Evolutionary conservation across 2,113 vertebrate species (phyloP), one percentile per base, ranked within the genome.

Genomic region (Odontophorus gujanensis): DNA sequence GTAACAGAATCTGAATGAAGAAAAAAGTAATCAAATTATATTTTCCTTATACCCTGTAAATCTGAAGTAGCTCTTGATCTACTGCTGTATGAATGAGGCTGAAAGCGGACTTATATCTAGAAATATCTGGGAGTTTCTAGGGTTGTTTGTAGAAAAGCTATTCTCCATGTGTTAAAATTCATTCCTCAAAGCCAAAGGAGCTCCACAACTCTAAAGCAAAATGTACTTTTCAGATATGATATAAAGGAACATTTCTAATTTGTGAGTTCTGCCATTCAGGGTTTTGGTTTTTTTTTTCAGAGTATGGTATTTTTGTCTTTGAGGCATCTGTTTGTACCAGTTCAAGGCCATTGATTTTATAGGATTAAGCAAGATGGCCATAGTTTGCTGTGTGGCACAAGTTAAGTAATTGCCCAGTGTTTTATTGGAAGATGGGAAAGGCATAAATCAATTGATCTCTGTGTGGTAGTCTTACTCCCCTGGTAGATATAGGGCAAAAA

Each of bases 311-410:
- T 92, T 95, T 93, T 73, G 45, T 83, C 92, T 96, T 96, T 95
- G 50, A 89, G 90, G 90, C 83, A 96, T 94, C 92, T 95, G 72
- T 93, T 92, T 97, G 40, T 87, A 92, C 94, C 93, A 96, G 73
- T 95, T 95, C 82, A 90, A 53, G 77, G 75, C 89, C 93, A 95
- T 88, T 96, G 95, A 97, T 88, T 97, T 97, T 96, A 96, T 95
- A 86, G 85, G 73, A 88, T 93, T 96, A 88, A 50, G 77, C 93
- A 90, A 87, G 82, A 87, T 38, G 36, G 93, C 72, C 72, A 25
- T 81, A 89, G 76, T 57, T 69, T 88, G 77, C 91, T 96, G 87
- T 71, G 95, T 94, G 48, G 45, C 48, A 96, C 96, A 81, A 76
- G 38, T 21, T 19, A 78, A 75, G 32, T 69, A 87, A 74, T 62